These are phyloP conservation scores for Silurus asotus DNA, from an alignment of 2,113 vertebrate species.

Conservation along the genomic window DNA sequence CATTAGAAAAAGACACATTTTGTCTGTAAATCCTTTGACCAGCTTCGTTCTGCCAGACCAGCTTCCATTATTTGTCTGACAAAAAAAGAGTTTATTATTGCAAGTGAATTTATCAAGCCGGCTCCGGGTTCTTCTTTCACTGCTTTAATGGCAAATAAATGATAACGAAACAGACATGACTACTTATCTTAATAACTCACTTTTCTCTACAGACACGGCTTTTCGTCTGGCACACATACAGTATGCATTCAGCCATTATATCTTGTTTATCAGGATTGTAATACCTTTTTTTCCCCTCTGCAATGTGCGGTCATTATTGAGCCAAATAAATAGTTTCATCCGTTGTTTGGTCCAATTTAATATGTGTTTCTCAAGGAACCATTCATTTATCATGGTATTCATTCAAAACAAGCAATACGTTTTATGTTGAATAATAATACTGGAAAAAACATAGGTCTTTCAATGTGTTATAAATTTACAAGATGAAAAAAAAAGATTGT, in stretches of 20 bases:
- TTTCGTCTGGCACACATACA: background rate
- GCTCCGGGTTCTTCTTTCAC: background rate
- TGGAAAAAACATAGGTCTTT: background rate
- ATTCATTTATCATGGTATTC: background rate
- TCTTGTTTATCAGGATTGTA: background rate
- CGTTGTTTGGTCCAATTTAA: background rate
- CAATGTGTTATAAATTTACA: too few species aligned
- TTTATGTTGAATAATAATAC: background rate
- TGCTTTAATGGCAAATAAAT: constrained; percentile 10
- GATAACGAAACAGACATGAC: background rate
- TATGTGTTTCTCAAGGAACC: background rate
- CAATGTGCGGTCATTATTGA: background rate
- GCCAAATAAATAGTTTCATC: background rate
- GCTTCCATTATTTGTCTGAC: background rate
- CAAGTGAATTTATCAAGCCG: background rate
- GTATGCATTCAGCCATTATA: background rate
- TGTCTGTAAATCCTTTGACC: background rate
- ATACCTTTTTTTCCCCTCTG: background rate
- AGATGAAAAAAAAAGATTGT: too few species aligned
- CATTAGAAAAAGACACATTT: background rate
- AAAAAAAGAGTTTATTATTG: background rate
- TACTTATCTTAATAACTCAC: background rate
- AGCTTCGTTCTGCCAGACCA: background rate
- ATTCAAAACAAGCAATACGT: background rate
- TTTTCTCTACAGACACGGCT: background rate